phyloP scores from a whole-genome alignment of 2,797 vertebrate genomes.

The Pantherophis vulpinus region DNA sequence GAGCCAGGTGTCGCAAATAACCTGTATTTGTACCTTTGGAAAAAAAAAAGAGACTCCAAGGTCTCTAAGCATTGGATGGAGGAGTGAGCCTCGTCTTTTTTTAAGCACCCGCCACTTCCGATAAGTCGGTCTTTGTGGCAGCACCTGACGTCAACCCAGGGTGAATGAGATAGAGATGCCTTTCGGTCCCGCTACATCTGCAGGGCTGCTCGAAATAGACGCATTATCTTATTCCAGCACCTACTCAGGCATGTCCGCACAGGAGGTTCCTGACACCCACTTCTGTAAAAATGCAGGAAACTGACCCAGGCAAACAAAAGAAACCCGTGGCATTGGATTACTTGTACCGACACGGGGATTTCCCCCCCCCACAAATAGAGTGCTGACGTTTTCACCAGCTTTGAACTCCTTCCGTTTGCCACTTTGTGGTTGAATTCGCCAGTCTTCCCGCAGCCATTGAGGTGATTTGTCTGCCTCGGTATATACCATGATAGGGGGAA shows the following conservation, averaged over 20 bases:
- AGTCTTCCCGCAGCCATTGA: neutral
- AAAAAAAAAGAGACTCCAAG: neutral
- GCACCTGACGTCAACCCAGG: constrained; percentile 35
- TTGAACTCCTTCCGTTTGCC: neutral
- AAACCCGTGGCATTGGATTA: neutral
- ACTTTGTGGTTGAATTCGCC: neutral
- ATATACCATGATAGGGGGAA: neutral
- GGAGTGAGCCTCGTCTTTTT: neutral
- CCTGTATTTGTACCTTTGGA: neutral
- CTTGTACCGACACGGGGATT: neutral
- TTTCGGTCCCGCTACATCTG: constrained; percentile 32
- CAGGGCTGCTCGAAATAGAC: neutral
- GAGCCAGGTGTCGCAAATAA: neutral
- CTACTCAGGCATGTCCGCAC: constrained; percentile 23
- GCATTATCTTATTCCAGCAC: constrained; percentile 1
- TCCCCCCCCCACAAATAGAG: neutral
- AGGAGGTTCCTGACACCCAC: constrained; percentile 27
- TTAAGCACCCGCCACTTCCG: neutral
- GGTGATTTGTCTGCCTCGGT: neutral
- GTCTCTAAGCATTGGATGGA: neutral
- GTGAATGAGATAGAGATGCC: constrained; percentile 38
- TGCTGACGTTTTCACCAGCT: no score
- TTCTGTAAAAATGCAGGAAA: constrained; percentile 9
- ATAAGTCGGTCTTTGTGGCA: constrained; percentile 17
- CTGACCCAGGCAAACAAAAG: neutral